Base-by-base conservation (phyloP, 1,140 invertebrate species). In the Aporrectodea caliginosa region DNA sequence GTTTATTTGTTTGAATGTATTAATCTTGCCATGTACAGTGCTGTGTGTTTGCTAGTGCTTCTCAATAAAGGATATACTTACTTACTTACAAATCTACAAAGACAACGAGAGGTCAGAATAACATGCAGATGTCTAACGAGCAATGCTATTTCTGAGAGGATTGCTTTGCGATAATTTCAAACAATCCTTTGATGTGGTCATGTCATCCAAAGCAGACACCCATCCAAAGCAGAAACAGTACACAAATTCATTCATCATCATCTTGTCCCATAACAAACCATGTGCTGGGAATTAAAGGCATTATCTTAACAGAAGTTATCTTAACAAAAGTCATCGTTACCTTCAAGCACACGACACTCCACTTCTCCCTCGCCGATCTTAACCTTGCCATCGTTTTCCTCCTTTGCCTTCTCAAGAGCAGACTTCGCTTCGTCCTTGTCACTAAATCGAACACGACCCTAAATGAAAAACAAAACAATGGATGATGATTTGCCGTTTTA, bases 371-470 rank as follows among this genome's bases (percentile, higher is more conserved):
- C 79, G 14, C 78, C 78, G 58, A 80, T 43, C 16, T 73, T 27
- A 69, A 82, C 70, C 34, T 82, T 82, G 16, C 79, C 79, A 0
- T 82, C 81, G n/a, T 75, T 79, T 1, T 69, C 82, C 30, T 82
- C 84, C 58, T 81, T 87, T 74, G 92, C 88, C 85, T 93, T 92
- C 70, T 92, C 91, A 77, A 91, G 83, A 80, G 93, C 85, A 78
- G 89, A 87, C 78, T 92, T 91, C 0, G 93, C 94, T 32, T 90
- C 85, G 84, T 93, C 91, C 84, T 93, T 92, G 82, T 92, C 92
- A 14, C 90, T 86, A 29, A 94, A 88, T 71, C 93, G 89, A 16
- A 94, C 88, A 85, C 91, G 31, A 33, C 77, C 78, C 73, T 79
- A 35, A 71, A 73, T 12, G n/a, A 35, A 69, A 16, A 32, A 79